Base-by-base conservation (phyloP, 2,888 invertebrate genomes). In the Gortyna flavago region DNA sequence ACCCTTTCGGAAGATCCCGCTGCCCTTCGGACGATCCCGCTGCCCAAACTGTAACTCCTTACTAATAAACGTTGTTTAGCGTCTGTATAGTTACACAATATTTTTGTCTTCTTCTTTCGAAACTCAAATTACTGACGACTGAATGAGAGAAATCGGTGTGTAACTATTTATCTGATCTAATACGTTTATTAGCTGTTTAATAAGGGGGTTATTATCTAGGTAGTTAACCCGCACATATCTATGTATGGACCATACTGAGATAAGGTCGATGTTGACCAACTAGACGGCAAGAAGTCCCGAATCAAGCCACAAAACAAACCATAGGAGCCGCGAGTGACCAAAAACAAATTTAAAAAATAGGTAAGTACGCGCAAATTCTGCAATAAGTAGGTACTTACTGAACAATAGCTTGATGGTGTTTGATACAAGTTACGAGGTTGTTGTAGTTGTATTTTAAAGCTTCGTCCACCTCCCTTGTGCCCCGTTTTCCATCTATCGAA, bases 391-490 rank as follows among this genome's bases (percentile, higher is more conserved):
- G n/a, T n/a, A 90, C 95, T 93, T 90, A 96, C 96, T 86, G 88
- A 6, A 94, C 89, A 29, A 96, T 89, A 48, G 92, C 91, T 84
- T 96, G 95, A 81, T 97, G 94, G 21, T 96, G 96, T 61, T 90
- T 91, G 25, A 96, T 90, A 77, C 96, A 96, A 75, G 93, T 92
- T 7, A 93, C 88, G 0, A 97, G 90, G 66, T 88, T 94, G 9
- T 85, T 87, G 78, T 93, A 92, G 82, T 96, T 95, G 4, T 91
- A 83, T 0, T 88, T 80, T 7, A 88, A 82, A 48, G 84, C 77
- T 68, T 82, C 77, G 8, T 71, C 29, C 16, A 79, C 48, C 38
- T 84, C 84, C 5, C 7, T 72, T 16, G 83, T 72, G 0, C 84
- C 78, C 9, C 69, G 82, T 79, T 82, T 88, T n/a, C 76, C 84